phyloP scores from a whole-genome alignment of 2,888 invertebrate species.

The Pheosia gnoma region DNA sequence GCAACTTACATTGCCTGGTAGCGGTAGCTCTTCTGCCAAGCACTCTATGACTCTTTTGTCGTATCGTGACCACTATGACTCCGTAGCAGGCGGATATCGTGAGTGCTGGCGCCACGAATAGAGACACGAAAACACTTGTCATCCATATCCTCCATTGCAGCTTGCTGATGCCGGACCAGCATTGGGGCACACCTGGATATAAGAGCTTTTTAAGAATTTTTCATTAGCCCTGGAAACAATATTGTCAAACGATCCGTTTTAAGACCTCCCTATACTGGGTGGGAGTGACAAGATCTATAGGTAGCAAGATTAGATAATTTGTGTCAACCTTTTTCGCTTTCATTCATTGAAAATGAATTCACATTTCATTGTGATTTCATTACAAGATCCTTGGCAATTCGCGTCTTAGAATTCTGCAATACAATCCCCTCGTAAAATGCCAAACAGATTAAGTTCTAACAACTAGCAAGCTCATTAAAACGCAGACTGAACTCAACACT shows the following conservation, averaged over 20 bases:
- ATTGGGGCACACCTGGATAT: conserved; percentile 87
- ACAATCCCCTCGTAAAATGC: conserved; percentile 25
- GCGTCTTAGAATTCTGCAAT: neutral
- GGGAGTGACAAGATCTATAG: no score
- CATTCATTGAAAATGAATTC: neutral
- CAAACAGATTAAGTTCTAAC: conserved; percentile 25
- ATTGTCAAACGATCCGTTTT: no score
- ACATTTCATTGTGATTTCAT: neutral
- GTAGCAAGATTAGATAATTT: no score
- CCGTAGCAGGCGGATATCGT: conserved; percentile 96
- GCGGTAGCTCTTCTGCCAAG: conserved; percentile 69
- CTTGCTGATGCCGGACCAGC: conserved; percentile 94
- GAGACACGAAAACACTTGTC: conserved; percentile 90
- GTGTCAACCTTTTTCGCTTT: no score
- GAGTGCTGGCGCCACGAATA: conserved; percentile 94
- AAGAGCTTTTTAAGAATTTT: neutral
- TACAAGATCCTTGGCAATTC: neutral
- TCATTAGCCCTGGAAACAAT: no score
- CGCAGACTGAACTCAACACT: conserved; percentile 22
- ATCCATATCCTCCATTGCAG: conserved; percentile 93
- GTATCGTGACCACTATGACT: conserved; percentile 95
- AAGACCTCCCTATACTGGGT: no score
- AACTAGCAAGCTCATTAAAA: conserved; percentile 27
- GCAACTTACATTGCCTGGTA: conserved; percentile 71
- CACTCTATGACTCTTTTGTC: conserved; percentile 90